These are phyloP conservation scores for Aplysia californica DNA, from an alignment of 1,140 invertebrate species.

Conservation along the genomic window DNA sequence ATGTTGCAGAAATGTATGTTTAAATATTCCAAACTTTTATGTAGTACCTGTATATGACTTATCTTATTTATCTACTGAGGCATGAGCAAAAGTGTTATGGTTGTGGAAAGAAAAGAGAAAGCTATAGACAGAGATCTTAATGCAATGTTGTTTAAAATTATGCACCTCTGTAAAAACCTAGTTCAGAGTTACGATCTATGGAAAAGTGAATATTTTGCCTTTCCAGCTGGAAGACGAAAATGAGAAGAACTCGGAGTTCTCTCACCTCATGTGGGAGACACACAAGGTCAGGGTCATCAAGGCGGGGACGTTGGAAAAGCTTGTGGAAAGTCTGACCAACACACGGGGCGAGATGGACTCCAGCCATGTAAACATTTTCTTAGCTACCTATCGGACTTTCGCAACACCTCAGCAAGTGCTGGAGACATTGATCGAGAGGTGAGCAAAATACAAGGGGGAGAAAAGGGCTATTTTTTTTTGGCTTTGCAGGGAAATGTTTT, in stretches of 20 bases:
- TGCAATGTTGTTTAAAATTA: too few species aligned
- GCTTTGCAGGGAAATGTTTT: too few species aligned
- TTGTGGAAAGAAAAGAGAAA: too few species aligned
- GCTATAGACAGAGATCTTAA: too few species aligned
- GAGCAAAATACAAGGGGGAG: background rate
- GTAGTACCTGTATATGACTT: too few species aligned
- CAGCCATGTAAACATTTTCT: conserved; percentile 97
- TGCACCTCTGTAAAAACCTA: too few species aligned
- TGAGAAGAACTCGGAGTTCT: conserved; percentile 52
- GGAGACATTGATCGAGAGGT: conserved; percentile 66
- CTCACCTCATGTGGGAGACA: conserved; percentile 97
- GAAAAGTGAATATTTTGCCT: conserved; percentile 69
- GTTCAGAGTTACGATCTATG: too few species aligned
- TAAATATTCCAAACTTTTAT: too few species aligned
- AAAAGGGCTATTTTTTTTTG: too few species aligned
- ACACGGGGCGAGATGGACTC: conserved; percentile 96
- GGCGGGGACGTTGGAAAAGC: conserved; percentile 91
- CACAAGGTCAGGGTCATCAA: conserved; percentile 95
- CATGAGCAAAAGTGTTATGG: too few species aligned
- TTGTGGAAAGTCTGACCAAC: conserved; percentile 92
- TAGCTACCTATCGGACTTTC: conserved; percentile 93
- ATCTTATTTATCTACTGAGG: too few species aligned
- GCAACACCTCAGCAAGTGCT: conserved; percentile 85
- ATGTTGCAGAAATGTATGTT: too few species aligned
- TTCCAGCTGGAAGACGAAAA: conserved; percentile 59